These are phyloP conservation scores for Hypomecis atomaria DNA, from an alignment of 2,888 invertebrate genomes.

Conservation along the genomic window DNA sequence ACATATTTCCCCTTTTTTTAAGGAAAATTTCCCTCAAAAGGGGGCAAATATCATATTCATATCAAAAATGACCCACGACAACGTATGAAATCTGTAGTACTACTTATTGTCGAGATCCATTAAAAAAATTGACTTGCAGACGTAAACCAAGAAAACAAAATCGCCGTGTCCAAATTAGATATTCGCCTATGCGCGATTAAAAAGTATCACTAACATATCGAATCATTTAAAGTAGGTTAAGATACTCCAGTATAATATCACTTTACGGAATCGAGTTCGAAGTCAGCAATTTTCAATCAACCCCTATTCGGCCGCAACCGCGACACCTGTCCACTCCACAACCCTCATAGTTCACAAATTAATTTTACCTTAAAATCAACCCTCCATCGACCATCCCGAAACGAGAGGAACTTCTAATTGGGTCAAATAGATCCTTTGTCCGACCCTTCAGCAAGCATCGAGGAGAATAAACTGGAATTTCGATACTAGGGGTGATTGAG, in stretches of 20 bases:
- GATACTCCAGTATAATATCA: background rate
- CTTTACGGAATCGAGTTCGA: background rate
- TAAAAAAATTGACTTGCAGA: too few relatives aligned
- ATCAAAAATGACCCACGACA: too few relatives aligned
- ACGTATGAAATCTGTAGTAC: too few relatives aligned
- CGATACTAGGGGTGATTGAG: conserved; percentile 40
- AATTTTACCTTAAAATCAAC: conserved; percentile 33
- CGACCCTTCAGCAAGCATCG: conserved; percentile 42
- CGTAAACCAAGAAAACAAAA: too few relatives aligned
- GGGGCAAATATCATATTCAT: too few relatives aligned
- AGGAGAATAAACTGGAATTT: conserved; percentile 18
- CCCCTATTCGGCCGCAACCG: conserved; percentile 10
- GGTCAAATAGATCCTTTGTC: conserved; percentile 52
- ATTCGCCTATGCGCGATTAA: too few relatives aligned
- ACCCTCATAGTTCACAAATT: conserved; percentile 30
- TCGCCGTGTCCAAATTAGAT: too few relatives aligned
- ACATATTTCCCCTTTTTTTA: too few relatives aligned
- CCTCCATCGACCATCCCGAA: conserved; percentile 21
- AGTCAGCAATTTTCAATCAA: conserved; percentile 18
- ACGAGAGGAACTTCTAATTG: conserved; percentile 49
- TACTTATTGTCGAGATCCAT: too few relatives aligned
- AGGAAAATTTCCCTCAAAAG: too few relatives aligned
- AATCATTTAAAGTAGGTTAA: too few relatives aligned
- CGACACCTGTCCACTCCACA: conserved; percentile 16
- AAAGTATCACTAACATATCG: too few relatives aligned